Conservation (phyloP, 2,113 vertebrate genomes). For the Scopus umbretta region DNA sequence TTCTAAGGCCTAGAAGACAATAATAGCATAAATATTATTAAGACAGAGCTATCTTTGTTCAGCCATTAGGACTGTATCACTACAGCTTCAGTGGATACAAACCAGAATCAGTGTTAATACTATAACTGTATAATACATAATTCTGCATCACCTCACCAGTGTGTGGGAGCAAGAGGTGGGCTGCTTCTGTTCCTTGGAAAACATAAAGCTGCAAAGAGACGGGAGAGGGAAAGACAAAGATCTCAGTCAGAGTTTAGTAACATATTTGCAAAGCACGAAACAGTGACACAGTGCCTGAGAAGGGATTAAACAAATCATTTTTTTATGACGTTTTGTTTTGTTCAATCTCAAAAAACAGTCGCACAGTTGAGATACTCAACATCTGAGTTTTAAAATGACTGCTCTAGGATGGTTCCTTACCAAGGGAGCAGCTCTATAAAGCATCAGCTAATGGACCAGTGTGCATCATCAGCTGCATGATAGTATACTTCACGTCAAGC, state of each 20-base stretch:
- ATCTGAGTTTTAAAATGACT: neutral
- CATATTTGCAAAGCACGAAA: neutral
- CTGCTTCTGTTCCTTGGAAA: neutral
- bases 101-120: neutral
- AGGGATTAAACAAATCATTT: neutral
- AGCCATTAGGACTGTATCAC: neutral
- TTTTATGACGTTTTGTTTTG: neutral
- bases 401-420: neutral
- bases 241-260: neutral
- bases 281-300: fast-evolving
- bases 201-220: neutral
- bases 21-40: neutral
- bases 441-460: neutral
- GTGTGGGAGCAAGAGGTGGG: neutral
- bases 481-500: neutral
- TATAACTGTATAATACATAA: too few relatives aligned
- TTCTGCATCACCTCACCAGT: neutral
- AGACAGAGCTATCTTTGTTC: neutral
- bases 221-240: neutral
- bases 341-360: neutral
- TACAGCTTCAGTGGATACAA: neutral
- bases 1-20: neutral
- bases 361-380: neutral
- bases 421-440: neutral
- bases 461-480: neutral